A percentile compares a stretch with the other conserved stretches of the same genome.
Evolutionary conservation across 2,797 vertebrate species (phyloP).

Genomic region (Vultur gryphus): DNA sequence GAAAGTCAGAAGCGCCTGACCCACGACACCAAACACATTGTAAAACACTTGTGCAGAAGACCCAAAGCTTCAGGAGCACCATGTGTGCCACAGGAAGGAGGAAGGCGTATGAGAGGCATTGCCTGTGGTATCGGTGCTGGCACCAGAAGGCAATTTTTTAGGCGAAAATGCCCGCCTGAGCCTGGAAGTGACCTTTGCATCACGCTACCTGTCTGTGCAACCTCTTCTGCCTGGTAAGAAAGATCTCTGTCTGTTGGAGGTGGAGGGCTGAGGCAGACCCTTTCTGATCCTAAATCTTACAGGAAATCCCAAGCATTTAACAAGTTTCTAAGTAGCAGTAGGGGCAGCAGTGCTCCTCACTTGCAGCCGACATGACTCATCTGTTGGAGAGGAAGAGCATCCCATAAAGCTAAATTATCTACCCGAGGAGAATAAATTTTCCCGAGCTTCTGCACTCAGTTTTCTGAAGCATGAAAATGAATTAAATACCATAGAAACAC

Average conservation of each 20-base stretch:
- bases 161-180: not conserved
- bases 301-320: not conserved
- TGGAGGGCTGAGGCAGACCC: not conserved
- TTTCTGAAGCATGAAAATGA: slow-evolving; percentile 19
- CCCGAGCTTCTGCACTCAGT: not conserved
- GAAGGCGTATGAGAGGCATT: not conserved
- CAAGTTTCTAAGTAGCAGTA: not conserved
- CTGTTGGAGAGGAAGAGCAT: not conserved
- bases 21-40: not conserved
- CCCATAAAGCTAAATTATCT: not conserved
- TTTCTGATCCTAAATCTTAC: not conserved
- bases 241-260: not conserved
- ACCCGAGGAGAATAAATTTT: not conserved
- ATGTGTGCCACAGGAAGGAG: not conserved
- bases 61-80: not conserved
- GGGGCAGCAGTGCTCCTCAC: not conserved
- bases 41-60: not conserved
- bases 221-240: not conserved
- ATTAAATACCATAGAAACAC: slow-evolving; percentile 9
- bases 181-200: not conserved
- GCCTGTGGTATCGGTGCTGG: not conserved
- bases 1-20: not conserved
- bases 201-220: not conserved
- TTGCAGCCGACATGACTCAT: not conserved
- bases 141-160: not conserved